Base-by-base conservation (phyloP, 2,797 vertebrate genomes). In the Gobio occitaniae region DNA sequence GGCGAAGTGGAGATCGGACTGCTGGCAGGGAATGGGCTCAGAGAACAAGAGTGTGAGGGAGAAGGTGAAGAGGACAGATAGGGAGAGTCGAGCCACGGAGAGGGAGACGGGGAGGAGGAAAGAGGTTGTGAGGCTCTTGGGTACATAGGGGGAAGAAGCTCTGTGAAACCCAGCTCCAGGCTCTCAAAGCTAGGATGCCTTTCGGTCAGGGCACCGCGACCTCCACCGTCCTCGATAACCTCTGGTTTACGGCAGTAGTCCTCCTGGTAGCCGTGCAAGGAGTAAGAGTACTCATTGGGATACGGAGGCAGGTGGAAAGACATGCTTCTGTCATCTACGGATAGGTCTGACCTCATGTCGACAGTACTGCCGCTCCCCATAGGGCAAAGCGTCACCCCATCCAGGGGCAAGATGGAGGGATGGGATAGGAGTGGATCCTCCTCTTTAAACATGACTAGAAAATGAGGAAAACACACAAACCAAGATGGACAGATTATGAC, bases 361-460 rank as follows among this genome's bases (percentile, higher is more conserved):
- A 91, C 85, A 72, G 90, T 84, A 36, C 88, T 77, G 3, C 86
- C 87, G 77, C 79, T 91, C 36, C 88, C 91, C 9, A 90, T 90
- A 6, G 91, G 92, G 91, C 90, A 93, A 84, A 89, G 88, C 7
- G 90, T 88, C 75, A 82, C 94, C 11, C 78, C 94, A 59, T 92
- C 95, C 91, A 91, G 93, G 32, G 91, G 89, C 68, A 95, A 90
- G 44, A 89, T 90, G 4, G 93, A 91, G 63, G 95, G 94, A 12
- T 93, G 94, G 59, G 95, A 90, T 80, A 96, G 90, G 86, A 96
- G 93, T 0, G 95, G 93, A 90, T 95, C 96, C 82, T 97, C 96
- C 89, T 97, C 97, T 92, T 97, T 97, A 91, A 97, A 97, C 94
- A 97, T 95, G 85, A 96, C 97, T 98, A 86, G 79, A 52, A 38